Evolutionary conservation across 2,797 vertebrate species (phyloP).

Genomic region (Nannoperca australis): DNA sequence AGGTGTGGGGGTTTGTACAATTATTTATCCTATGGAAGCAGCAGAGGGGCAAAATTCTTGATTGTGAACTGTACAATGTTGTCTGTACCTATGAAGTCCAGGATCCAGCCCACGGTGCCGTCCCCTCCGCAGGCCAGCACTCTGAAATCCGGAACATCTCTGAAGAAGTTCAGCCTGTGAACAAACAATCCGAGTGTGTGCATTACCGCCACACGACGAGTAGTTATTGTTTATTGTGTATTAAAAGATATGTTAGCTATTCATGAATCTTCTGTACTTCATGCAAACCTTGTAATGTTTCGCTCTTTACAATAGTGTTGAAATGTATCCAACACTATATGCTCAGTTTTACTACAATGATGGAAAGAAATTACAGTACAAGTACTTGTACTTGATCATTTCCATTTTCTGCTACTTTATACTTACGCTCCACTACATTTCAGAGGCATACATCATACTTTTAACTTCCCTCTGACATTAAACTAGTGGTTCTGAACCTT

Average conservation of each 20-base stretch:
- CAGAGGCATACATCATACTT: neutral
- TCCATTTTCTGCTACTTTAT: neutral
- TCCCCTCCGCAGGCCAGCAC: slow-evolving; percentile 94
- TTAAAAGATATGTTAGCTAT: neutral
- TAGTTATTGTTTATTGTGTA: too few relatives aligned
- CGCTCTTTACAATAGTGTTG: neutral
- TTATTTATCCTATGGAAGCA: neutral
- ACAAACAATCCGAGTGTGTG: neutral
- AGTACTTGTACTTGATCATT: neutral
- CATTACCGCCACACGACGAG: neutral
- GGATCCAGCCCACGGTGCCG: slow-evolving; percentile 96
- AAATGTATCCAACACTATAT: neutral
- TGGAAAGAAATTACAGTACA: too few relatives aligned
- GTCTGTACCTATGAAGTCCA: slow-evolving; percentile 91
- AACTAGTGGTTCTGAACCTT: neutral
- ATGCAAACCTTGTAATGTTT: neutral
- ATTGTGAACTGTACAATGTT: neutral
- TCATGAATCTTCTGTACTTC: neutral
- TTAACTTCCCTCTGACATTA: neutral
- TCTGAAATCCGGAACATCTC: slow-evolving; percentile 92
- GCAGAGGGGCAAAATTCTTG: neutral
- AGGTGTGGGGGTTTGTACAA: neutral
- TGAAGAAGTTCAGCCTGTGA: slow-evolving; percentile 94
- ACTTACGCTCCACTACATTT: neutral
- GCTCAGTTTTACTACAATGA: too few relatives aligned